A percentile compares a stretch with the other conserved stretches of the same genome.
phyloP scores from a whole-genome alignment of 2,888 invertebrate species.

The Phlogophora meticulosa region DNA sequence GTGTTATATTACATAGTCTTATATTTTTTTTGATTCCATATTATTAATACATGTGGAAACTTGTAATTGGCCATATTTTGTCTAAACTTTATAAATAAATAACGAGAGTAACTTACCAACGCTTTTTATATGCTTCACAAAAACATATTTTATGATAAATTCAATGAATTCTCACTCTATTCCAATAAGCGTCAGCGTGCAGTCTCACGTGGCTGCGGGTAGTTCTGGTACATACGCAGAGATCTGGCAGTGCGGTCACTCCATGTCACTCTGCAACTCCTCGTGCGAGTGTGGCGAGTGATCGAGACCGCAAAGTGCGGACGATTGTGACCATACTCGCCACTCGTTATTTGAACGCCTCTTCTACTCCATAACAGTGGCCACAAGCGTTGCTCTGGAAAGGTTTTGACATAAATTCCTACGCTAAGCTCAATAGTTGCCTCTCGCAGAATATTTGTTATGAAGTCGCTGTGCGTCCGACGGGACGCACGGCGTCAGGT shows the following conservation, averaged over 20 bases:
- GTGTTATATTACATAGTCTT: too few relatives aligned
- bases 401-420: slow-evolving; percentile 5
- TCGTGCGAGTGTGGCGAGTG: background rate
- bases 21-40: too few relatives aligned
- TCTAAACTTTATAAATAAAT: too few relatives aligned
- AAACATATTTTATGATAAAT: too few relatives aligned
- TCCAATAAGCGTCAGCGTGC: background rate
- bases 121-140: too few relatives aligned
- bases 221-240: background rate
- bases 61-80: too few relatives aligned
- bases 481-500: too few relatives aligned
- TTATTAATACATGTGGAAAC: too few relatives aligned
- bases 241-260: slow-evolving; percentile 5
- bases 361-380: background rate
- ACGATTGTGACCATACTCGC: background rate
- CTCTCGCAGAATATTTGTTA: slow-evolving; percentile 5
- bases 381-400: background rate
- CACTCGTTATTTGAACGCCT: background rate
- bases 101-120: too few relatives aligned
- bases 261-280: background rate
- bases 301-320: background rate
- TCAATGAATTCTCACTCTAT: background rate
- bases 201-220: background rate
- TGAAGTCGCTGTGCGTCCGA: slow-evolving; percentile 1
- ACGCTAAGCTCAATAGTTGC: background rate